Evolutionary conservation across 2,113 vertebrate genomes (phyloP), one percentile per base, ranked within the genome.

Genomic region (Aphelocoma coerulescens): DNA sequence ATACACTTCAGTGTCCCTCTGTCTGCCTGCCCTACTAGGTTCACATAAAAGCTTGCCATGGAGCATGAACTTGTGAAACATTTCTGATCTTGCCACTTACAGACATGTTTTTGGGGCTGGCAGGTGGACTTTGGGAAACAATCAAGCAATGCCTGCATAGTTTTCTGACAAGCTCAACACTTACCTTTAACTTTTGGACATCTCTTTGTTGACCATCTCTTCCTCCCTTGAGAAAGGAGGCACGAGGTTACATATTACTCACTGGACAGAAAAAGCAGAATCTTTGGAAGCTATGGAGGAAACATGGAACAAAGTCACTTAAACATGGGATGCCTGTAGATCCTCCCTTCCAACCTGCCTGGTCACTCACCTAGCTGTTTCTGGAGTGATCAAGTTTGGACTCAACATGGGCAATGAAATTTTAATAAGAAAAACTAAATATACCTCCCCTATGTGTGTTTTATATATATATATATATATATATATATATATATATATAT

Each of bases 381-480:
- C 54, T 89, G 30, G 49, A 83, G 37, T 11, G 20, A 65, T 20
- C 37, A 59, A 26, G 8, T 66, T 57, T 37, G 51, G n/a, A 44
- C 28, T 55, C 44, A 52, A 35, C 13, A 33, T 0, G 2, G 10
- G 26, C 26, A 76, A 35, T 22, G 11, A 88, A 24, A 22, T 67
- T 80, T 59, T 71, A 39, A 2, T 27, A 61, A 33, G 37, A 77
- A 80, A 91, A 95, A 6, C 5, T 30, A 48, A 49, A 48, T 33
- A 57, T n/a, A 27, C 19, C 20, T 61, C 8, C 13, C 3, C 7
- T 44, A 2, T 61, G 2, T 68, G 32, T n/a, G 10, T 63, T 46
- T 1, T 41, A 1, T 62, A 1, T 15, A 3, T 22, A 4, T 30
- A 3, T 52, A 3, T 19, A 9, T 16, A 3, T 54, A 6, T 46